Base-by-base conservation (phyloP, 1,140 invertebrate species). In the Pinna nobilis region DNA sequence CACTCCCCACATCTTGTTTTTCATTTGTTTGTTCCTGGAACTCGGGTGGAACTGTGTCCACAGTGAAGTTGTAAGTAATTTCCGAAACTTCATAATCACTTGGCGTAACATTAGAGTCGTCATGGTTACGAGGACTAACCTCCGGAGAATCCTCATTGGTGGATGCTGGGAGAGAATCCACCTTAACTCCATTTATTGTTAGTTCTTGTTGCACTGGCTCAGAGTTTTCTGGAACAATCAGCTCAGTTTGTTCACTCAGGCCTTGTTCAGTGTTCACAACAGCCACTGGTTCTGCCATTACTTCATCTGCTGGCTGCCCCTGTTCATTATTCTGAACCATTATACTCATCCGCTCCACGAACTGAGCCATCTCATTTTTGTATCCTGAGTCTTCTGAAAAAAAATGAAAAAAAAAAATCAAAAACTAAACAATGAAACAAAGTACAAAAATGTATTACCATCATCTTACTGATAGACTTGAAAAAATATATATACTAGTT, bases 331-430 rank as follows among this genome's bases (percentile, higher is more conserved):
- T 64, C 2, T 63, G 41, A 6, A 77, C 70, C 53, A 79, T 47
- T 44, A 72, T 77, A 20, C 69, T 80, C 82, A 84, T 84, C n/a
- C 68, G 44, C 44, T 82, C 78, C 13, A 82, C 77, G 73, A 84
- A 84, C 25, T 74, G 53, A 3, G 78, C 80, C 78, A 82, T 82
- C 49, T 84, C 80, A 25, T 61, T 73, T 53, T 77, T 79, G 68
- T 81, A 79, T n/a, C 61, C 74, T 7, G 60, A 30, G 9, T 66
- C 63, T 35, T 53, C 78, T 80, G 49, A 20, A 70, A 70, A 20
- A 53, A 49, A 37, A 5, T 50, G 41, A 64, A 71, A 37, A 1
- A 37, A 41, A 9, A 20, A 13, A 15, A 53, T n/a, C n/a, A n/a
- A n/a, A n/a, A n/a, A n/a, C n/a, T n/a, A n/a, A n/a, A n/a, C n/a